Evolutionary conservation across 2,113 vertebrate genomes (phyloP), one percentile per base, ranked within the genome.

Genomic region (Orientallactaga bullata): DNA sequence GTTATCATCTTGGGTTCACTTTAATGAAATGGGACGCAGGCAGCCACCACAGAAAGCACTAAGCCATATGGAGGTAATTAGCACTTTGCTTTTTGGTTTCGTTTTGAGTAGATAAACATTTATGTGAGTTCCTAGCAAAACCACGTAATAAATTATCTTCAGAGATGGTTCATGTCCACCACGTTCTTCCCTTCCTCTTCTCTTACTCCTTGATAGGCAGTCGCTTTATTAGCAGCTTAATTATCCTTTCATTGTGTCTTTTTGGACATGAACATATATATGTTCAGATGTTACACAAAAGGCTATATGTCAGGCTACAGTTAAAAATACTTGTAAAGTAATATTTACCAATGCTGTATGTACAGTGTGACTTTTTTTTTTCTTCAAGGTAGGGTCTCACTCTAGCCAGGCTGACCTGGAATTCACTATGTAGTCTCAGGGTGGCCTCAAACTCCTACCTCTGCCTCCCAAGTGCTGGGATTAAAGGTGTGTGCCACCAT

Each of bases 21-120:
- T 93, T 94, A 81, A 94, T 93, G 81, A 97, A 94, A 90, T 51
- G 39, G 21, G 26, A 65, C 17, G 16, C 39, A 89, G 93, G 84
- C 37, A 81, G 32, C 12, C 55, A 51, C 55, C 81, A 77, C n/a
- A 93, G 21, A 68, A 81, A 82, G 12, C 58, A 42, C 47, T 65
- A 55, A 66, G 24, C 80, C 6, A 5, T 85, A 28, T 20, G 32
- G 77, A 8, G 15, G 26, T 18, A 12, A 15, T 11, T 42, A 28
- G 47, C 58, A 90, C 90, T 72, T 81, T 69, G 82, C 23, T 93
- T 85, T 80, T 51, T 30, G 7, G 17, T 80, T 90, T 80, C 60
- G 76, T 84, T 51, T 77, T 85, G 47, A 86, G 76, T 92, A 32
- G 90, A 26, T 93, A 91, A 95, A 89, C 21, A 84, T 84, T 90